Base-by-base conservation (phyloP, 1,140 invertebrate species). In the Vollenhovia emeryi region DNA sequence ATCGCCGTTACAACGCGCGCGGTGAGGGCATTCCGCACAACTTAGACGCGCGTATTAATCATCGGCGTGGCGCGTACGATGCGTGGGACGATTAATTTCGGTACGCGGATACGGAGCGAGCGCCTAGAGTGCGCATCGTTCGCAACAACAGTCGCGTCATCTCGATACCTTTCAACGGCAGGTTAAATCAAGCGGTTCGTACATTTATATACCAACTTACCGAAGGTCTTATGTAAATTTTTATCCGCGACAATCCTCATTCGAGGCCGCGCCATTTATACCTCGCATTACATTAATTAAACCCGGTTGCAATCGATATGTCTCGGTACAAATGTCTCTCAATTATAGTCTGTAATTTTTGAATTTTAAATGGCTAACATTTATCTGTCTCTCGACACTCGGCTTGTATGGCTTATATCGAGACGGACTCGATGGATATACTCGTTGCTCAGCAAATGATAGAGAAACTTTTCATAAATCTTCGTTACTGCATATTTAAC, bases 1-100 rank as follows among this genome's bases (percentile, higher is more conserved):
- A 91, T 91, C 84, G 91, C 87, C 84, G 74, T 89, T 87, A 88
- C 60, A 85, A 83, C 69, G 27, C 27, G 40, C 45, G 48, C 45
- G 45, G n/a, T 57, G 43, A 24, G 68, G 69, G 64, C 62, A 84
- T 84, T 79, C 57, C 50, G 24, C 24, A 68, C 52, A 40, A 74
- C 66, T 87, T 87, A 36, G 57, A 21, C 33, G 45, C n/a, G 21
- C 40, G 21, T 50, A 66, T 74, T 76, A 76, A 76, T 84, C 71
- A 76, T 84, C 80, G 43, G 21, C 43, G 13, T 57, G 6, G 30
- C 18, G 27, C 45, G 43, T 21, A 40, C 33, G 48, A 40, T 30
- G 68, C 76, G 69, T 11, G 18, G 27, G 18, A 71, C 52, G 24
- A 82, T 82, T 82, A 82, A 82, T 82, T 82, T 82, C 18, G 64